These are phyloP conservation scores for Danaus melanippus DNA, from an alignment of 1,140 invertebrate species.

Conservation along the genomic window DNA sequence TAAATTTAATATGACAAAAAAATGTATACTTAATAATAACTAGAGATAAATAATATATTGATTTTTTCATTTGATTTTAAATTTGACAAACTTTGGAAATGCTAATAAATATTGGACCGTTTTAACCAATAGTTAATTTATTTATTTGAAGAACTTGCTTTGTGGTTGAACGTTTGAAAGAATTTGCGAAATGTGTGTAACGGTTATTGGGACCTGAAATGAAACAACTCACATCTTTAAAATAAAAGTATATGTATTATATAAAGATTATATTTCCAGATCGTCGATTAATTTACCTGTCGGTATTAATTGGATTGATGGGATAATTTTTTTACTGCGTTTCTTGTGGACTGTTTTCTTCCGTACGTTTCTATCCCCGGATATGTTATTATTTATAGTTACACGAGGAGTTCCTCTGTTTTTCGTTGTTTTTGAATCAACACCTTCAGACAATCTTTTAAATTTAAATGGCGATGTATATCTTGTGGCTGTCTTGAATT, in stretches of 20 bases:
- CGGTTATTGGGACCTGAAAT: slow-evolving; percentile 10
- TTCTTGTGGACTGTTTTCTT: slow-evolving; percentile 7
- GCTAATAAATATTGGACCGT: no score
- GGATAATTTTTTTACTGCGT: slow-evolving; percentile 4
- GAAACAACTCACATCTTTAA: neutral
- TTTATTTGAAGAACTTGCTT: slow-evolving; percentile 12
- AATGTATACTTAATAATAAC: neutral
- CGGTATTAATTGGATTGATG: neutral
- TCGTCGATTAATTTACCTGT: slow-evolving; percentile 4
- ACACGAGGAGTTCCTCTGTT: slow-evolving; percentile 1
- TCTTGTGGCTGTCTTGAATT: slow-evolving; percentile 17
- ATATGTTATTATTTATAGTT: slow-evolving; percentile 4
- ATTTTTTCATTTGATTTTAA: slow-evolving; percentile 2
- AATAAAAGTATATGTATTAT: neutral
- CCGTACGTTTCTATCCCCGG: neutral
- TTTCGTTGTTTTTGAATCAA: slow-evolving; percentile 8
- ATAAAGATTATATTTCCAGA: neutral
- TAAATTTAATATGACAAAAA: neutral
- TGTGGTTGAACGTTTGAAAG: neutral
- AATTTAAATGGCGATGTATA: slow-evolving; percentile 22
- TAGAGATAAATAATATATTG: neutral
- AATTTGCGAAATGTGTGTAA: slow-evolving; percentile 2
- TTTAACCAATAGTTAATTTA: slow-evolving; percentile 11
- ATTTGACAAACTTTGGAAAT: no score
- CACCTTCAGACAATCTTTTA: slow-evolving; percentile 11